Conservation (phyloP, 2,797 vertebrate genomes). For the Dryobates pubescens region DNA sequence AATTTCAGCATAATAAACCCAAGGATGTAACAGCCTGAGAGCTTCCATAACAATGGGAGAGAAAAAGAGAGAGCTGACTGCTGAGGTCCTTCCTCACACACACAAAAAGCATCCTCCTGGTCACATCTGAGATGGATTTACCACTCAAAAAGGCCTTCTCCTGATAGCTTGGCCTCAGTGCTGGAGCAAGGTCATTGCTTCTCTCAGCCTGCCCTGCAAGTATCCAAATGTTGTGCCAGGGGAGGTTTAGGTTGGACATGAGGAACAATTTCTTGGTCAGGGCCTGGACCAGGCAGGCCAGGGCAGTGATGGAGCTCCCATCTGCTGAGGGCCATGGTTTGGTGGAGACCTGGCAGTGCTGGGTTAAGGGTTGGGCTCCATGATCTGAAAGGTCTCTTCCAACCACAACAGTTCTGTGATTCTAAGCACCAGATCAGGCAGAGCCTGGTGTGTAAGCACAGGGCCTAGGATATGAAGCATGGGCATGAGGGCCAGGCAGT, state of each 20-base stretch:
- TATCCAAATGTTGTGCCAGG: background rate
- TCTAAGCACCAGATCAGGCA: background rate
- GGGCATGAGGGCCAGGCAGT: background rate
- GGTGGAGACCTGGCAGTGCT: background rate
- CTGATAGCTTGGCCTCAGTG: background rate
- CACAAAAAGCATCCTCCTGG: background rate
- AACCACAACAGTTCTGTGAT: background rate
- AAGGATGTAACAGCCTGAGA: background rate
- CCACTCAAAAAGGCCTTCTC: background rate
- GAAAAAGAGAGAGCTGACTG: background rate
- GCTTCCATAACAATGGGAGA: conserved; percentile 23
- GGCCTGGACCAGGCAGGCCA: background rate
- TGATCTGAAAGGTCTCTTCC: background rate
- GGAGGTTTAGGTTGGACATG: background rate
- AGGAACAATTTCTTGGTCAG: background rate
- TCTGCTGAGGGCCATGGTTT: background rate
- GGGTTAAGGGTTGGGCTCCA: background rate
- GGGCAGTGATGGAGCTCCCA: background rate
- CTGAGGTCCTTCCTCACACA: background rate
- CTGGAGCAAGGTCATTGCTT: background rate
- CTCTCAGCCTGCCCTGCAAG: background rate
- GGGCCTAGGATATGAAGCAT: background rate
- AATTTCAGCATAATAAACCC: conserved; percentile 35
- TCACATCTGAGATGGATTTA: background rate
- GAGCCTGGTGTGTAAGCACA: background rate